These are phyloP conservation scores for Trochalopteron elliotii DNA, from an alignment of 2,113 vertebrate species.

Conservation along the genomic window DNA sequence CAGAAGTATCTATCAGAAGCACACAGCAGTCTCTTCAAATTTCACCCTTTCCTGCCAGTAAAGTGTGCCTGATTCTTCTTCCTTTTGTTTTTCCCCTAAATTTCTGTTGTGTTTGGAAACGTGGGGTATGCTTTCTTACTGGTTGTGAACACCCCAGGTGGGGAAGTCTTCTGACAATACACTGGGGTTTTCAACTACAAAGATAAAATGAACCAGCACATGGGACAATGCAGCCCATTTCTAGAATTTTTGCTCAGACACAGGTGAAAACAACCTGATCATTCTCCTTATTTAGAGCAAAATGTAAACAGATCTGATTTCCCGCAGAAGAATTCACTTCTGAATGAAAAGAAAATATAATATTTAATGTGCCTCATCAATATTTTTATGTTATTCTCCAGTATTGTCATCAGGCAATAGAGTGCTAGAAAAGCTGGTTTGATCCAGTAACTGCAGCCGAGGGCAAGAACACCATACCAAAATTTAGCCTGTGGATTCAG, in stretches of 20 bases:
- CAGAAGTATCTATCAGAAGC: neutral
- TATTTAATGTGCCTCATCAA: neutral
- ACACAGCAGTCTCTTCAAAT: neutral
- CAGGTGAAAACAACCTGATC: neutral
- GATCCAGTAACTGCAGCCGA: neutral
- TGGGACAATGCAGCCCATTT: neutral
- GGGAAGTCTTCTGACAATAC: neutral
- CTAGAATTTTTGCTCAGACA: neutral
- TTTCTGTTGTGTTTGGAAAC: neutral
- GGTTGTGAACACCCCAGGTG: accelerated
- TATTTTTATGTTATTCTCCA: neutral
- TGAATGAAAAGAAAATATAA: neutral
- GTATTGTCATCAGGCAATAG: neutral
- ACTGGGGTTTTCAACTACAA: neutral
- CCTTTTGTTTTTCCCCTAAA: neutral
- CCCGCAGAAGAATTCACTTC: neutral
- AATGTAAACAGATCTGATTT: neutral
- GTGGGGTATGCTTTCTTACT: neutral
- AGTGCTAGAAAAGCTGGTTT: neutral
- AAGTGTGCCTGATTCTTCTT: neutral
- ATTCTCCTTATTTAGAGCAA: neutral
- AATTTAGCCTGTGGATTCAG: neutral
- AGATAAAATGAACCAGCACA: neutral
- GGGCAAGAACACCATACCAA: neutral
- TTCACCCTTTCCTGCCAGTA: neutral